These are phyloP conservation scores for Fragum whitleyi DNA, from an alignment of 2,888 invertebrate species.

Conservation along the genomic window DNA sequence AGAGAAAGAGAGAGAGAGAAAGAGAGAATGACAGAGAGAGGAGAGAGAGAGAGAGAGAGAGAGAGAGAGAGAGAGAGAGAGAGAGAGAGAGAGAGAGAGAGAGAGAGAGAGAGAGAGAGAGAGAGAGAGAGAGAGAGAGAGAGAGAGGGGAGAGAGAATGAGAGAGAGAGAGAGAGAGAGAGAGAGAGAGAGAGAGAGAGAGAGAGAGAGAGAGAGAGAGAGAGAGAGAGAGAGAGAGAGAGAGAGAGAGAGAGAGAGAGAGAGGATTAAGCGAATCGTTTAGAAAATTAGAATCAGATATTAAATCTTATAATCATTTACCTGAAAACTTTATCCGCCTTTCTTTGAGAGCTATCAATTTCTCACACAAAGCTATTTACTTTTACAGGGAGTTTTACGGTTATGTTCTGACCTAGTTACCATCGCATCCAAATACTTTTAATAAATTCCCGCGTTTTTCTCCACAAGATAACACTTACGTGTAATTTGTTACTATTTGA, in stretches of 20 bases:
- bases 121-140: not conserved
- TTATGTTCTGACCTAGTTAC: not conserved
- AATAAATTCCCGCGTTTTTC: conserved; percentile 3
- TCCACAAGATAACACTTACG: not conserved
- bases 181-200: not conserved
- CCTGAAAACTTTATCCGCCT: not conserved
- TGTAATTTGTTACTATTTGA: not conserved
- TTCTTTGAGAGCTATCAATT: not conserved
- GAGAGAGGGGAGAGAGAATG: too few species aligned
- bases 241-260: not conserved
- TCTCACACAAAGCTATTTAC: not conserved
- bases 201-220: conserved; percentile 17
- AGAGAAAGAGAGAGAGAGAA: conserved; percentile 6
- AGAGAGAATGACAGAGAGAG: too few species aligned
- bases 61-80: conserved; percentile 14
- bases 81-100: conserved; percentile 3
- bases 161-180: conserved; percentile 24
- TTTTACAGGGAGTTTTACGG: not conserved
- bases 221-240: conserved; percentile 2
- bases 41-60: conserved; percentile 12
- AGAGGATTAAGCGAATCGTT: too few species aligned
- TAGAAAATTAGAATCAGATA: too few species aligned
- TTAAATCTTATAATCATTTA: too few species aligned
- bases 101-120: conserved; percentile 3
- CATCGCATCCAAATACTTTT: not conserved